Evolutionary conservation across 2,888 invertebrate genomes (phyloP).

Genomic region (Eupelmus urozonus): DNA sequence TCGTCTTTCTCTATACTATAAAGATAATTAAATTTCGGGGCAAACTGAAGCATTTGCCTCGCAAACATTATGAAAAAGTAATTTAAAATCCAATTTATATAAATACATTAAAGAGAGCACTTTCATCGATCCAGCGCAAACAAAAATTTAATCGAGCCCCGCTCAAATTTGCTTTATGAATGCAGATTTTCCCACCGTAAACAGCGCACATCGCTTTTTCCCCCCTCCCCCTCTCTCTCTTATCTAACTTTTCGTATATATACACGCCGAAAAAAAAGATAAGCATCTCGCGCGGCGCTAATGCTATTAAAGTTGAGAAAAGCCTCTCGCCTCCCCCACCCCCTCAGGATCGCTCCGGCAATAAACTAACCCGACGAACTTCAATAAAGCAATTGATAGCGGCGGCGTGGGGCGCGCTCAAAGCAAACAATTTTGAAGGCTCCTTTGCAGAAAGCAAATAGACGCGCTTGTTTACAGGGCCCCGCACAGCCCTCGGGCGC

Average conservation of each 20-base stretch:
- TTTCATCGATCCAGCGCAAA: no score
- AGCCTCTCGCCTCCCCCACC: background rate
- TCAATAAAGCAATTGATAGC: constrained; percentile 16
- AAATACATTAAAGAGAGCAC: no score
- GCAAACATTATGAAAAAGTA: no score
- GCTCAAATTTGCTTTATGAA: background rate
- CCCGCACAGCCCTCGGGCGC: background rate
- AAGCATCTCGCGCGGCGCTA: background rate
- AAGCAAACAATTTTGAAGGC: constrained; percentile 34
- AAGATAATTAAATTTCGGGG: background rate
- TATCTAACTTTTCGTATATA: constrained; percentile 1
- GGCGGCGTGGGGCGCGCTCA: background rate
- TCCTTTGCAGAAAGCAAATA: constrained; percentile 18
- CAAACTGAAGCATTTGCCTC: no score
- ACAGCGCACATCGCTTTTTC: background rate
- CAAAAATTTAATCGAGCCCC: no score
- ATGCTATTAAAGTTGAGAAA: constrained; percentile 7
- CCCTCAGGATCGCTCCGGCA: background rate
- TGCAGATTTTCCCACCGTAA: background rate
- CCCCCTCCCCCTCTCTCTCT: no score
- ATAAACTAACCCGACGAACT: background rate
- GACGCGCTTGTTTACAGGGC: constrained; percentile 13
- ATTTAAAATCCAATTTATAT: no score
- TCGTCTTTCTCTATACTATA: no score
- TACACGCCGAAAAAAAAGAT: background rate